phyloP scores from a whole-genome alignment of 64 coral and sea anemone species.

The Montipora sp. region DNA sequence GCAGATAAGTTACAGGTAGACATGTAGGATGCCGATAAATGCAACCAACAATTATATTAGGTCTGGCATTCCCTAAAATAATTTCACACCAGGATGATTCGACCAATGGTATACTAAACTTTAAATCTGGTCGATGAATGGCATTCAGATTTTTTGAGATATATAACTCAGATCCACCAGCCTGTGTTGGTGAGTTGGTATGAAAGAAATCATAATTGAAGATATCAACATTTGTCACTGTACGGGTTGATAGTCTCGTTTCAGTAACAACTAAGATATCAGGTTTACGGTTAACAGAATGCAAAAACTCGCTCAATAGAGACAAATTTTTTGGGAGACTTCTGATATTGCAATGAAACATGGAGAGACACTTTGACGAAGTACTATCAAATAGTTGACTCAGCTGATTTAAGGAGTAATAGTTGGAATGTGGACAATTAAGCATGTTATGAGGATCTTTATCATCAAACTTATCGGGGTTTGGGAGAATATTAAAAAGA shows the following conservation, averaged over 20 bases:
- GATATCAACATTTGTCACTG: conserved; percentile 16
- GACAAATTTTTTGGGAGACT: conserved; percentile 2
- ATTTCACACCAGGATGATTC: conserved; percentile 23
- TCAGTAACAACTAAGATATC: conserved; percentile 2
- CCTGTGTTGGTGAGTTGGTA: background rate
- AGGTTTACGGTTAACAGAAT: conserved; percentile 20
- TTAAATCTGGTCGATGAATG: conserved; percentile 9
- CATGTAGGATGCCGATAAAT: conserved; percentile 9
- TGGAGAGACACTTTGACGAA: conserved; percentile 12
- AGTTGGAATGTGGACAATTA: conserved; percentile 14
- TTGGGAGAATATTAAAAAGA: conserved; percentile 23
- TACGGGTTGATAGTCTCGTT: conserved; percentile 2
- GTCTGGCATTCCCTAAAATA: background rate
- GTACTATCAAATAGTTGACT: background rate
- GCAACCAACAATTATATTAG: background rate
- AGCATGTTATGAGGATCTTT: conserved; percentile 19
- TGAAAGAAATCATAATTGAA: conserved; percentile 12
- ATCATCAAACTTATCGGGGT: background rate
- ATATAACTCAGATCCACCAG: background rate
- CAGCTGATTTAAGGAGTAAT: conserved; percentile 5
- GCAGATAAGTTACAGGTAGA: background rate
- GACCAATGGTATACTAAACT: background rate
- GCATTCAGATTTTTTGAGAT: background rate
- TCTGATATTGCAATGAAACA: conserved; percentile 26
- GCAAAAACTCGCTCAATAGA: background rate